Percentiles rank a stretch among this genome's conserved stretches.
Evolutionary conservation across 2,888 invertebrate genomes (phyloP).

Genomic region (Drosophila paranaensis): DNA sequence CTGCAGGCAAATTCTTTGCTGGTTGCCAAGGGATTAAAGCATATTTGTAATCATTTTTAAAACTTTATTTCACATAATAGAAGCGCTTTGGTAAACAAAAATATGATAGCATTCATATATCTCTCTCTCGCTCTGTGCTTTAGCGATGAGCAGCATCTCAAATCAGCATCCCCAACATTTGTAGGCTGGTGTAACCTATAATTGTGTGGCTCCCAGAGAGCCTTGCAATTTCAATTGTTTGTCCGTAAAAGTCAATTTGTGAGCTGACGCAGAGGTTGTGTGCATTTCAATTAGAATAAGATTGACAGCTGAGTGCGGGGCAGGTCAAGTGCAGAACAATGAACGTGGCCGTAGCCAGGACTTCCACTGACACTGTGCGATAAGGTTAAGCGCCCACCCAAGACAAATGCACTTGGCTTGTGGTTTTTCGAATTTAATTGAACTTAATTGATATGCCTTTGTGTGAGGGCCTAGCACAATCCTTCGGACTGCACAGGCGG

Average conservation of each 20-base stretch:
- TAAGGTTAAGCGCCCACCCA: slow-evolving; percentile 56
- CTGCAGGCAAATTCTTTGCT: neutral
- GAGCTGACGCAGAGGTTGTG: slow-evolving; percentile 35
- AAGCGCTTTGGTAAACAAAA: no score
- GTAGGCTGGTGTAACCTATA: slow-evolving; percentile 17
- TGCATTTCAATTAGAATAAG: slow-evolving; percentile 70
- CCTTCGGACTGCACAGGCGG: neutral
- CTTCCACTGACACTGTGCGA: slow-evolving; percentile 46
- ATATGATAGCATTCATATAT: neutral
- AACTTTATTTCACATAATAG: neutral
- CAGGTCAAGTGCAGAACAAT: slow-evolving; percentile 44
- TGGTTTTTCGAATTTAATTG: slow-evolving; percentile 74
- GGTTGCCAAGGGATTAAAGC: neutral
- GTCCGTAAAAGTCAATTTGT: slow-evolving; percentile 73
- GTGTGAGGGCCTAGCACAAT: slow-evolving; percentile 16
- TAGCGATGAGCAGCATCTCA: neutral
- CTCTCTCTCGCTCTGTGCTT: neutral
- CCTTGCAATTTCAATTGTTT: slow-evolving; percentile 67
- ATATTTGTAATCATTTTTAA: neutral
- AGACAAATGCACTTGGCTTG: slow-evolving; percentile 68
- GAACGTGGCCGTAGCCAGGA: slow-evolving; percentile 5
- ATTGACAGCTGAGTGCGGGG: slow-evolving; percentile 65
- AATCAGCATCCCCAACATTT: neutral
- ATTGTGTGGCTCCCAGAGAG: neutral
- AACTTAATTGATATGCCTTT: slow-evolving; percentile 75